Conservation (phyloP, 35 echinoderm and acorn worm species). For the Acanthaster planci region DNA sequence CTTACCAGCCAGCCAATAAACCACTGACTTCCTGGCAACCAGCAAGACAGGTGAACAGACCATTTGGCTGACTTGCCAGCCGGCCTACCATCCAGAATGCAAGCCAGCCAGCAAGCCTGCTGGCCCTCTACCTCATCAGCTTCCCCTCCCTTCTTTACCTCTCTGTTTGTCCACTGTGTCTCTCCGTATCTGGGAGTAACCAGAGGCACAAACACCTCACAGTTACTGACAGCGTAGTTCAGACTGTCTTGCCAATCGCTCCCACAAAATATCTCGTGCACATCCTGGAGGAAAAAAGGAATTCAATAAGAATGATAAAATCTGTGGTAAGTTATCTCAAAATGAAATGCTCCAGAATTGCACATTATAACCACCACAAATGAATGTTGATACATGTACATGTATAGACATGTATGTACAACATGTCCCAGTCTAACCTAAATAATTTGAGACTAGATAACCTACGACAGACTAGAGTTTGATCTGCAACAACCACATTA, state of each 20-base stretch:
- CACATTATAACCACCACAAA: background rate
- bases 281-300: conserved; percentile 67
- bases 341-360: background rate
- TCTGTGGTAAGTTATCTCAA: background rate
- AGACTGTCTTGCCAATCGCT: conserved; percentile 97
- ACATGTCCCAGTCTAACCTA: no score
- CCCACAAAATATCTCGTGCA: conserved; percentile 95
- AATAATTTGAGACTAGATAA: no score
- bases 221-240: conserved; percentile 96
- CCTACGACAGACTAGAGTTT: no score
- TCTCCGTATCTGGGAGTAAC: conserved; percentile 93
- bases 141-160: conserved; percentile 45
- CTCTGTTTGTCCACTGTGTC: conserved; percentile 99
- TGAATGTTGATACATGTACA: no score
- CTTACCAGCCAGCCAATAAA: no score
- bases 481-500: no score
- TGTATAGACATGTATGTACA: no score
- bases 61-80: no score
- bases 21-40: no score
- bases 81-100: no score
- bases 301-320: background rate
- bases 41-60: no score
- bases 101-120: no score
- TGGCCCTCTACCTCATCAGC: background rate
- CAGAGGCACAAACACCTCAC: conserved; percentile 94